A percentile compares a stretch with the other conserved stretches of the same genome.
Evolutionary conservation across 2,888 invertebrate genomes (phyloP).

Genomic region (Onthophagus sagittarius): DNA sequence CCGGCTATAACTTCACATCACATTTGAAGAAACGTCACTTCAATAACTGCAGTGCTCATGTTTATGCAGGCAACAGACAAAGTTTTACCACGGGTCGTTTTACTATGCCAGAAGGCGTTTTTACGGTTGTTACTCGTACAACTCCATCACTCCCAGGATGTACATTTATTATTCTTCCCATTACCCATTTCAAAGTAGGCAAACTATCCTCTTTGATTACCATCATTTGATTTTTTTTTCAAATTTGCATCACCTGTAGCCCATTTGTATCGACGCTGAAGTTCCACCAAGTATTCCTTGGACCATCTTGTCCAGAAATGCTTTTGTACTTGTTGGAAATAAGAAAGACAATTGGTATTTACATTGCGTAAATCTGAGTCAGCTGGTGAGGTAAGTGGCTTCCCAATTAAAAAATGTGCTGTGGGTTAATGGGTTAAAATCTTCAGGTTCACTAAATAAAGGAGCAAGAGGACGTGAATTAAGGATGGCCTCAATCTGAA

Average conservation of each 20-base stretch:
- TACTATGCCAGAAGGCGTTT: no score
- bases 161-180: not conserved
- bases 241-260: not conserved
- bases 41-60: no score
- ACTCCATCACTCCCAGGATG: not conserved
- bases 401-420: not conserved
- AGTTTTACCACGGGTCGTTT: no score
- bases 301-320: slow-evolving; percentile 1
- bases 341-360: not conserved
- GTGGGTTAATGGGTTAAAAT: slow-evolving; percentile 30
- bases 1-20: no score
- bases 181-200: not conserved
- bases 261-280: not conserved
- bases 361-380: not conserved
- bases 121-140: not conserved
- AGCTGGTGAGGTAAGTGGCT: not conserved
- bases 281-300: not conserved
- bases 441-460: slow-evolving; percentile 30
- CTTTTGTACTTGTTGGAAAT: not conserved
- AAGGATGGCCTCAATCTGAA: slow-evolving; percentile 32
- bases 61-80: no score
- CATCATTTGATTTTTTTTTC: not conserved
- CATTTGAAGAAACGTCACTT: no score
- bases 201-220: not conserved
- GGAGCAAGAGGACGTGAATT: slow-evolving; percentile 33